phyloP scores from a whole-genome alignment of 2,888 invertebrate genomes.

The Drosophila paracracens region DNA sequence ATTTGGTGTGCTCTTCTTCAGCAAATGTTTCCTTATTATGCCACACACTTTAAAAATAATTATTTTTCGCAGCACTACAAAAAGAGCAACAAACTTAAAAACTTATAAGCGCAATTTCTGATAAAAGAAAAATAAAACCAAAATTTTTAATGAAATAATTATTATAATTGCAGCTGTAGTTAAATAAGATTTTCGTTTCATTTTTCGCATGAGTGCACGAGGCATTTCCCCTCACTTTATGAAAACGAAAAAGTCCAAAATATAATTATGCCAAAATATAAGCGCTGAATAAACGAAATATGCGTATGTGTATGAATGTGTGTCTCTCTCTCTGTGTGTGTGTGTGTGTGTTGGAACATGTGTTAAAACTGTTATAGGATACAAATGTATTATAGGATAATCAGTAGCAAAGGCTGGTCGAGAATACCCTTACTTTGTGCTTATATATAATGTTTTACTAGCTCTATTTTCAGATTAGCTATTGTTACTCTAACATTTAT shows the following conservation, averaged over 20 bases:
- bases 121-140: constrained; percentile 32
- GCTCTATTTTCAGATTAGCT: not conserved
- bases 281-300: constrained; percentile 49
- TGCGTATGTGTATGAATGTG: not conserved
- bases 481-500: not conserved
- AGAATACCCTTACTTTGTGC: constrained; percentile 4
- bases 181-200: constrained; percentile 64
- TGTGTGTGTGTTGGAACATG: constrained; percentile 21
- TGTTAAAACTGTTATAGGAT: not conserved
- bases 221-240: constrained; percentile 37
- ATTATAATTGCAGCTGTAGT: constrained; percentile 67
- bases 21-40: constrained; percentile 15
- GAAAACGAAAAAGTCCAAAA: constrained; percentile 47
- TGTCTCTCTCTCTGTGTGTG: constrained; percentile 2
- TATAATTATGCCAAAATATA: constrained; percentile 63
- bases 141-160: constrained; percentile 74
- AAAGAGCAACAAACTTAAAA: constrained; percentile 11
- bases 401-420: not conserved
- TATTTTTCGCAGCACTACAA: constrained; percentile 48
- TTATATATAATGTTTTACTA: not conserved
- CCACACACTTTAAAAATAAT: constrained; percentile 60
- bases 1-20: constrained; percentile 20
- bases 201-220: constrained; percentile 39
- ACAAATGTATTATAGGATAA: too few relatives aligned
- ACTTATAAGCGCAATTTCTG: constrained; percentile 59